A percentile compares a stretch with the other conserved stretches of the same genome.
Evolutionary conservation across 1,140 invertebrate species (phyloP).

Genomic region (Ephestia elutella): DNA sequence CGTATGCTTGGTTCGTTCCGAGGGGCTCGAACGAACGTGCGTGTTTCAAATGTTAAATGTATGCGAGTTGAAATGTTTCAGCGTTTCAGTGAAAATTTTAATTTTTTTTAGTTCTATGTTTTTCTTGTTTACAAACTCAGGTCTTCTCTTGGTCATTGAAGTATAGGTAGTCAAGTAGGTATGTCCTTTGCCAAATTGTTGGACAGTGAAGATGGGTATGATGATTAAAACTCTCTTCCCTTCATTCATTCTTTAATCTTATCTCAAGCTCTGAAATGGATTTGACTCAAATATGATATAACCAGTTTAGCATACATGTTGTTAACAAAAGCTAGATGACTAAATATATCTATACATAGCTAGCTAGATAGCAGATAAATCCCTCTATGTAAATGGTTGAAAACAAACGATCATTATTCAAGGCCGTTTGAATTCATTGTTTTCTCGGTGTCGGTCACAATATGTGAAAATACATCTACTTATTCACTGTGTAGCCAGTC

Average conservation of each 20-base stretch:
- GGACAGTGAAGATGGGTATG: no score
- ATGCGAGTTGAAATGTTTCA: neutral
- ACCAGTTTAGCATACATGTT: neutral
- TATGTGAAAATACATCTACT: neutral
- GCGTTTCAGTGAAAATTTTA: neutral
- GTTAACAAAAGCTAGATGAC: no score
- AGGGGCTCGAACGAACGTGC: slow-evolving; percentile 21
- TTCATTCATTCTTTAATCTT: no score
- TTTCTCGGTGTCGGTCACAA: neutral
- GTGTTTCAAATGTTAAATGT: slow-evolving; percentile 22
- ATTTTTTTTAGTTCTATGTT: neutral
- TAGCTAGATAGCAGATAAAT: neutral
- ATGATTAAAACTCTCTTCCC: no score
- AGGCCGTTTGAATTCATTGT: slow-evolving; percentile 4
- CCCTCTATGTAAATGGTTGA: neutral
- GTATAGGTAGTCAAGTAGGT: no score
- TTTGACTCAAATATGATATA: neutral
- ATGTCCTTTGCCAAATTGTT: no score
- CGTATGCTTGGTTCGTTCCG: slow-evolving; percentile 15
- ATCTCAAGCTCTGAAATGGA: no score
- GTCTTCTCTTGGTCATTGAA: no score
- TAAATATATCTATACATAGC: no score
- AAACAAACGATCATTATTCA: slow-evolving; percentile 6
- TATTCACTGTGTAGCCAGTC: neutral
- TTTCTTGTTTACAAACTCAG: neutral